Evolutionary conservation across 1,140 invertebrate species (phyloP).

Genomic region (Hyposmocoma kahamanoa): DNA sequence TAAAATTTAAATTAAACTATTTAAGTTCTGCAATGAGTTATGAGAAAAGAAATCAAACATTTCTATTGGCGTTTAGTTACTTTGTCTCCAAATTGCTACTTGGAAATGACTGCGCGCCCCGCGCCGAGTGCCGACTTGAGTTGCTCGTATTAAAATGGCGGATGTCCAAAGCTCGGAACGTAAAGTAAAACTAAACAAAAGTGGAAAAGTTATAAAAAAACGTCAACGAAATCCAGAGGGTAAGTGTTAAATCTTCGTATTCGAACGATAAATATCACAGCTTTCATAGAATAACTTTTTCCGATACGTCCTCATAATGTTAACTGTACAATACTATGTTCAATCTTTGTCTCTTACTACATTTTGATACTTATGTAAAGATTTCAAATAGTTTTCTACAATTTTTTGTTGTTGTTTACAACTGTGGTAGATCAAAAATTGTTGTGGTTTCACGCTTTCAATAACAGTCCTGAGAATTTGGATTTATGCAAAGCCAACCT

Average conservation of each 20-base stretch:
- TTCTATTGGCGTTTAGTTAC: no score
- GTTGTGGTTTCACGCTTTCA: background rate
- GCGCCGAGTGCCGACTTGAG: no score
- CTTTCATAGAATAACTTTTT: background rate
- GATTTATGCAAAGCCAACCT: background rate
- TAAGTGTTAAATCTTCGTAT: conserved; percentile 22
- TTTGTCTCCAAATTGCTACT: no score
- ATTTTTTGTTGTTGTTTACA: no score
- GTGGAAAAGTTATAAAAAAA: conserved; percentile 65
- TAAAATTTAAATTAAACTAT: no score
- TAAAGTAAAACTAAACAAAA: conserved; percentile 65
- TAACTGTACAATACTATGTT: background rate
- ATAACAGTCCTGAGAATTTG: background rate
- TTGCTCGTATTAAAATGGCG: conserved; percentile 67
- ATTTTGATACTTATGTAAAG: conserved; percentile 45
- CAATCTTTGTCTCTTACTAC: conserved; percentile 63
- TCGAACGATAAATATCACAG: background rate
- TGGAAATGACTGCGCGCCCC: no score
- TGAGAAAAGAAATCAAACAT: no score
- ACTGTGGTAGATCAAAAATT: background rate
- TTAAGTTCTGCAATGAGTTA: no score
- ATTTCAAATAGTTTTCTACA: conserved; percentile 21
- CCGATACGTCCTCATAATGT: background rate
- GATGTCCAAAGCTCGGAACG: conserved; percentile 67
- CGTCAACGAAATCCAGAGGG: conserved; percentile 69